A percentile compares a stretch with the other conserved stretches of the same genome.
phyloP scores from a whole-genome alignment of 1,140 invertebrate species.

The Diplogasteroides magnus region DNA sequence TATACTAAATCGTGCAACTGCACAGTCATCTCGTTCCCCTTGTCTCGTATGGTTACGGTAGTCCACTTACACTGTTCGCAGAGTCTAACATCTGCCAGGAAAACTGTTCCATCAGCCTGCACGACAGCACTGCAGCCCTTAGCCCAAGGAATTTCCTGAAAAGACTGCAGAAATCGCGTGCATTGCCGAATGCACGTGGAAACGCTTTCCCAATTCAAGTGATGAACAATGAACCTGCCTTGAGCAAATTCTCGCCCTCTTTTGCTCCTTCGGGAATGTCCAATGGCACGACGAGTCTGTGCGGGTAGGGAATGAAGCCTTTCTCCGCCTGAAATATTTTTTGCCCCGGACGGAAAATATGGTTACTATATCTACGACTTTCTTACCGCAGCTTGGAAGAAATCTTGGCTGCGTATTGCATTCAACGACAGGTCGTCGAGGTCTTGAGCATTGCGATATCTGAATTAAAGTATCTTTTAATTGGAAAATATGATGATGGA shows the following conservation, averaged over 20 bases:
- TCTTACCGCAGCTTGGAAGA: not conserved
- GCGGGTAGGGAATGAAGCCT: constrained; percentile 13
- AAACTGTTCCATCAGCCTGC: constrained; percentile 16
- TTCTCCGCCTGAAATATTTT: constrained; percentile 14
- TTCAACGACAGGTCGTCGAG: not conserved
- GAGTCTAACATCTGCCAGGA: constrained; percentile 14
- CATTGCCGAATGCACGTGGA: no score
- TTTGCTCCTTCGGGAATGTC: constrained; percentile 9
- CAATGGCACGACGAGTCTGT: constrained; percentile 23
- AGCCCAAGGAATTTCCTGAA: constrained; percentile 2
- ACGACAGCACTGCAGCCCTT: constrained; percentile 17
- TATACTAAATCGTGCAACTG: not conserved
- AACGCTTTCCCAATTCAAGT: no score
- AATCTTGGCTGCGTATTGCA: not conserved
- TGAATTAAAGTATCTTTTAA: no score
- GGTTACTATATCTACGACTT: not conserved
- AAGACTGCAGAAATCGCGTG: not conserved
- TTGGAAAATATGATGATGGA: no score
- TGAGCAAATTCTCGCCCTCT: constrained; percentile 14
- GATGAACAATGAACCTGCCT: not conserved
- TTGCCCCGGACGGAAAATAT: not conserved
- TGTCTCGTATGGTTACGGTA: not conserved
- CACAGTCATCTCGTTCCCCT: not conserved
- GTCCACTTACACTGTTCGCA: constrained; percentile 23
- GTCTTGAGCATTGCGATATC: no score